Conservation (phyloP, 2,888 invertebrate species). For the Rhagonycha fulva region DNA sequence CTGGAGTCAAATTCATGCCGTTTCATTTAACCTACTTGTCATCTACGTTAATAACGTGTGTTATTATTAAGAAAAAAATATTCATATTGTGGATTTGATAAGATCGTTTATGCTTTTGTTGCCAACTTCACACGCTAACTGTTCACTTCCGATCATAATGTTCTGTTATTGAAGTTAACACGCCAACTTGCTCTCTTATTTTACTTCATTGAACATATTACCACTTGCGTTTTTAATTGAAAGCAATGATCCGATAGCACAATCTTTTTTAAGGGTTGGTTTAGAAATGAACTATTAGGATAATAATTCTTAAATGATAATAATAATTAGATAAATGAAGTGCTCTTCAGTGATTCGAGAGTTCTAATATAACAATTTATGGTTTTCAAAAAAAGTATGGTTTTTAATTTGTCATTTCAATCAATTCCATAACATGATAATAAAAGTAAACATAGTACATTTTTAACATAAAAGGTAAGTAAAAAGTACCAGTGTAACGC, state of each 20-base stretch:
- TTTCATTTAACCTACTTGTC: not conserved
- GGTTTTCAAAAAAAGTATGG: too few relatives aligned
- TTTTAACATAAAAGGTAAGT: too few relatives aligned
- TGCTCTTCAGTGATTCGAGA: not conserved
- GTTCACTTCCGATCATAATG: slow-evolving; percentile 37
- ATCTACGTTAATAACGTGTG: not conserved
- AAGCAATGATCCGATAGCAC: slow-evolving; percentile 9
- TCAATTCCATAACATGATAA: too few relatives aligned
- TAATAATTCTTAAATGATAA: not conserved
- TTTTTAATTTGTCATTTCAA: too few relatives aligned
- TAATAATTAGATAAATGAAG: not conserved
- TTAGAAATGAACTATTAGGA: not conserved
- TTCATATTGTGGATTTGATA: slow-evolving; percentile 25
- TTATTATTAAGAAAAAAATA: not conserved
- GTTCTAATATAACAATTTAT: not conserved
- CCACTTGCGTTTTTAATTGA: slow-evolving; percentile 6
- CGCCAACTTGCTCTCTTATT: slow-evolving; percentile 27
- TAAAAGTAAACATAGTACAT: too few relatives aligned
- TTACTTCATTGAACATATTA: slow-evolving; percentile 12
- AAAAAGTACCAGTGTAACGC: too few relatives aligned
- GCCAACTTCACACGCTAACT: slow-evolving; percentile 40
- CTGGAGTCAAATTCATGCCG: not conserved
- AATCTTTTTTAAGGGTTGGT: not conserved
- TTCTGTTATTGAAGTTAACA: slow-evolving; percentile 34
- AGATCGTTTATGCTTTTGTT: slow-evolving; percentile 33